phyloP scores from a whole-genome alignment of 2,797 vertebrate genomes.

The Crax fasciolata region DNA sequence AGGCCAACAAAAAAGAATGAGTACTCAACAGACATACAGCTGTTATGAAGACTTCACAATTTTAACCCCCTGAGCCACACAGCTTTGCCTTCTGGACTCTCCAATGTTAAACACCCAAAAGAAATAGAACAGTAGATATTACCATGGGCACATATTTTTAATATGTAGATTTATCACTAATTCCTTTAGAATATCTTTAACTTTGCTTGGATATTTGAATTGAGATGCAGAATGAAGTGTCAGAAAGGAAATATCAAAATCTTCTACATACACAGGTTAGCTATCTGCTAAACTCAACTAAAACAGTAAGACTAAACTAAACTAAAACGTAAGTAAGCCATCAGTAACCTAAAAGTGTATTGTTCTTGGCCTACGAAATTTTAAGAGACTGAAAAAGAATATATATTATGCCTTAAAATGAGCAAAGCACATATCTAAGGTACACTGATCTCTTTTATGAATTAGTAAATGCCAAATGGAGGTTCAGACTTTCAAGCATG shows the following conservation, averaged over 20 bases:
- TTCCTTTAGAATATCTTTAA: background rate
- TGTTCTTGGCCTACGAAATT: background rate
- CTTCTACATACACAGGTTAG: background rate
- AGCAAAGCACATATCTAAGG: background rate
- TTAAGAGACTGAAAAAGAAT: background rate
- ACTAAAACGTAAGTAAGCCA: background rate
- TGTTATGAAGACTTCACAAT: background rate
- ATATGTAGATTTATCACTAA: background rate
- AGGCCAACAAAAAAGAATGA: background rate
- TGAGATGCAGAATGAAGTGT: background rate
- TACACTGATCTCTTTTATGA: background rate
- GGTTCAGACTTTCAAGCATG: background rate
- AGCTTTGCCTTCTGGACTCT: background rate
- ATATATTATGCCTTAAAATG: background rate
- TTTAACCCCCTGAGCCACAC: background rate
- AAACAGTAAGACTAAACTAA: background rate
- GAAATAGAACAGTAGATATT: background rate
- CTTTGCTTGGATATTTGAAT: background rate
- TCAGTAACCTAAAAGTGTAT: background rate
- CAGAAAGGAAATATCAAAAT: background rate
- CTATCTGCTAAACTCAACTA: background rate
- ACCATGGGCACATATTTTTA: background rate
- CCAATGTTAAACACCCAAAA: background rate
- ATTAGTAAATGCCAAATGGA: background rate
- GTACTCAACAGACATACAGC: background rate